Conservation (phyloP, 2,797 vertebrate genomes). For the Kryptolebias ocellatus region DNA sequence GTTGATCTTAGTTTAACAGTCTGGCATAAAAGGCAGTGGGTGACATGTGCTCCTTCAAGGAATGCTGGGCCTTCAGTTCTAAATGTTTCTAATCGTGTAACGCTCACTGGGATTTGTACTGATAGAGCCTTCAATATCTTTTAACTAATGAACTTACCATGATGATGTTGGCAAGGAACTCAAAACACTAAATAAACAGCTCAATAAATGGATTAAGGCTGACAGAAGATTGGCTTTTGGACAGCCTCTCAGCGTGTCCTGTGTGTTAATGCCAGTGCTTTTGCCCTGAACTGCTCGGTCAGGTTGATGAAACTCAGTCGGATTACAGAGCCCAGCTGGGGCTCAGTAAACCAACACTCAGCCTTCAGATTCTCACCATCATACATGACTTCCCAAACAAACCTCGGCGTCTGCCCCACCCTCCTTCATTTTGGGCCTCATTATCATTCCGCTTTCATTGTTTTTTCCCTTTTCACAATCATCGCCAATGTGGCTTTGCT, state of each 20-base stretch:
- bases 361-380: constrained; percentile 57
- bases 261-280: constrained; percentile 59
- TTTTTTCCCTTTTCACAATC: constrained; percentile 30
- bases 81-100: neutral
- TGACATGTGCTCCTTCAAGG: too few species aligned
- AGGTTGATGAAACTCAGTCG: constrained; percentile 70
- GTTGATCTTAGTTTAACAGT: too few species aligned
- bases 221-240: constrained; percentile 58
- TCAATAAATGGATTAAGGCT: constrained; percentile 60
- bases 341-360: constrained; percentile 70
- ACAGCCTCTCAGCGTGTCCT: constrained; percentile 45
- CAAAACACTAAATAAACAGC: constrained; percentile 58
- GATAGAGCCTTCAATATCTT: constrained; percentile 9
- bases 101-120: neutral
- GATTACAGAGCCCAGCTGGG: constrained; percentile 72
- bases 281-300: constrained; percentile 54
- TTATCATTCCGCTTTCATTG: constrained; percentile 19
- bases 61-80: neutral
- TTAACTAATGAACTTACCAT: constrained; percentile 36
- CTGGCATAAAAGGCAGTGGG: too few species aligned
- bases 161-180: constrained; percentile 54
- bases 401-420: constrained; percentile 47
- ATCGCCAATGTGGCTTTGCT: constrained; percentile 45
- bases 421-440: constrained; percentile 38
- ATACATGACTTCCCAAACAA: constrained; percentile 68